phyloP scores from a whole-genome alignment of 2,113 vertebrate genomes.

The Pipra filicauda region DNA sequence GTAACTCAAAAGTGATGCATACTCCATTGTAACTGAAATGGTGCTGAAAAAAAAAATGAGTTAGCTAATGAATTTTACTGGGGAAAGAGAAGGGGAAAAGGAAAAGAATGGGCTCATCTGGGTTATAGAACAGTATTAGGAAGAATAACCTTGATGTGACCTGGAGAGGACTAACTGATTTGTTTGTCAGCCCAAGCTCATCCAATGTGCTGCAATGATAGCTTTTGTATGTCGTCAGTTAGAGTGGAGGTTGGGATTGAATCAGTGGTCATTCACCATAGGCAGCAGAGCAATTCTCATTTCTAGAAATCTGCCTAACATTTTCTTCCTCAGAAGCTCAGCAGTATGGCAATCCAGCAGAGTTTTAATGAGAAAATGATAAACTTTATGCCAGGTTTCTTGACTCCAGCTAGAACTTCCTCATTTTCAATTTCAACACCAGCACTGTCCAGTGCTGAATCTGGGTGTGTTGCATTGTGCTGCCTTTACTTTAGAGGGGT shows the following conservation, averaged over 20 bases:
- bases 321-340: neutral
- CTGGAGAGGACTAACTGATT: neutral
- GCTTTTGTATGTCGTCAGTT: neutral
- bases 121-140: rapidly evolving
- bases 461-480: neutral
- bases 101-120: neutral
- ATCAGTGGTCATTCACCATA: neutral
- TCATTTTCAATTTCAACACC: neutral
- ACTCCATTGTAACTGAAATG: neutral
- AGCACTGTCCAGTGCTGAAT: conserved; percentile 53
- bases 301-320: neutral
- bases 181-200: neutral
- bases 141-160: neutral
- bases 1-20: rapidly evolving
- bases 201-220: neutral
- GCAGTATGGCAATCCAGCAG: neutral
- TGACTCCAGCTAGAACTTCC: neutral
- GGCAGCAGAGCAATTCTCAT: neutral
- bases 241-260: neutral
- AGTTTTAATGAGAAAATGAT: neutral
- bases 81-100: neutral
- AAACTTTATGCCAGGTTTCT: neutral
- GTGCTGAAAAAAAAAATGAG: neutral
- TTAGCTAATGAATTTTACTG: neutral
- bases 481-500: neutral